phyloP scores from a whole-genome alignment of 2,888 invertebrate genomes.

The Standfussiana lucernea region DNA sequence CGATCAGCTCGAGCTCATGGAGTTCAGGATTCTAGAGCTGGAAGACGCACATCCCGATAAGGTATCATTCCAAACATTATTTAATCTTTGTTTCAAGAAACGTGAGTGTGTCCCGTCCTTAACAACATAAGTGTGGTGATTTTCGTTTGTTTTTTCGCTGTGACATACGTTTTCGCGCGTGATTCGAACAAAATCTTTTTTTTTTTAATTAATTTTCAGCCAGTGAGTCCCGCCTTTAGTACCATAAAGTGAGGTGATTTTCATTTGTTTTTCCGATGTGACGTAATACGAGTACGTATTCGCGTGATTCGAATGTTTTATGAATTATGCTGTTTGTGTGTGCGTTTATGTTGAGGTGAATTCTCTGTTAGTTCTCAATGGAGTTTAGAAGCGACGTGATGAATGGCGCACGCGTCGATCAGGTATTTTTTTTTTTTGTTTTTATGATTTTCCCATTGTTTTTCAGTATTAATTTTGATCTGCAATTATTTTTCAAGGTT shows the following conservation, averaged over 20 bases:
- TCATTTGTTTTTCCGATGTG: constrained; percentile 29
- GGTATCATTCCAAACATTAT: constrained; percentile 69
- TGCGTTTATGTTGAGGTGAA: constrained; percentile 41
- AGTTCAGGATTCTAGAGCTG: constrained; percentile 94
- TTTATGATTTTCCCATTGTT: background rate
- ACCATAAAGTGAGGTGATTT: constrained; percentile 31
- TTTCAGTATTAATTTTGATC: background rate
- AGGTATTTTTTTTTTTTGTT: constrained; percentile 35
- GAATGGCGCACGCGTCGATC: constrained; percentile 26
- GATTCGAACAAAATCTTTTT: background rate
- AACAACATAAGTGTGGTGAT: constrained; percentile 25
- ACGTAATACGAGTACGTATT: constrained; percentile 49
- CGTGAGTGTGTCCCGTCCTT: constrained; percentile 5
- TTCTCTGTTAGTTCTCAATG: constrained; percentile 42
- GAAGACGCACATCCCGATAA: constrained; percentile 92
- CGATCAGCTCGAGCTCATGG: constrained; percentile 95
- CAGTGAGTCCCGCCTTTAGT: constrained; percentile 18
- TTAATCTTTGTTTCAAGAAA: background rate
- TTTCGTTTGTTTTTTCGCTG: constrained; percentile 21
- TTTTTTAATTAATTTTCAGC: background rate
- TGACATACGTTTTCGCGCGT: constrained; percentile 23
- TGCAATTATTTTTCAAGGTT: constrained; percentile 14
- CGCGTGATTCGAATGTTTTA: constrained; percentile 53
- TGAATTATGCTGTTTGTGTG: constrained; percentile 40
- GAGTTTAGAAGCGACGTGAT: constrained; percentile 32